A percentile compares a stretch with the other conserved stretches of the same genome.
Evolutionary conservation across 1,140 invertebrate genomes (phyloP).

Genomic region (Caenorhabditis briggsae): DNA sequence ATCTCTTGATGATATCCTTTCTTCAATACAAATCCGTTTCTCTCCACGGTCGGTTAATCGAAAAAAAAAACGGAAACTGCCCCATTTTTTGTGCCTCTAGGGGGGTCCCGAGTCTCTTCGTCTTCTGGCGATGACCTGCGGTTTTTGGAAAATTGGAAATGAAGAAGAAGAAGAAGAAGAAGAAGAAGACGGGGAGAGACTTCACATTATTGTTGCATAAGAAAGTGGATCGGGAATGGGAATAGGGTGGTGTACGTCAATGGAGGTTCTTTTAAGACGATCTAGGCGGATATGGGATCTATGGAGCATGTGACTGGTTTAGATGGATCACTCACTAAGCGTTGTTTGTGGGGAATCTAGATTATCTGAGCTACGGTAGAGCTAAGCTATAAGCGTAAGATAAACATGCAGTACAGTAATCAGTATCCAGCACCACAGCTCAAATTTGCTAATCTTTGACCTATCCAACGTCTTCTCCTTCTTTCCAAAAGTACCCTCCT

Average conservation of each 20-base stretch:
- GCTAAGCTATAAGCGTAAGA: too few species aligned
- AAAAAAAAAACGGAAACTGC: background rate
- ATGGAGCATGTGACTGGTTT: background rate
- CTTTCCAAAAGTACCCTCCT: too few species aligned
- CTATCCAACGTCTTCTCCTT: too few species aligned
- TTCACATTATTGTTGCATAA: conserved; percentile 48
- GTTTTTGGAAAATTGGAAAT: background rate
- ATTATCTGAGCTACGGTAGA: background rate
- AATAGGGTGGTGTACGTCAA: background rate
- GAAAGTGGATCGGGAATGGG: conserved; percentile 1
- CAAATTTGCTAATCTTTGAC: too few species aligned
- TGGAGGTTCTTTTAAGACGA: background rate
- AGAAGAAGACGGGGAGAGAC: background rate
- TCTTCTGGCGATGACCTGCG: background rate
- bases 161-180: background rate
- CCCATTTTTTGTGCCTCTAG: background rate
- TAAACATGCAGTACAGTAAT: too few species aligned
- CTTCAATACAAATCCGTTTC: conserved; percentile 3
- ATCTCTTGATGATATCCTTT: conserved; percentile 30
- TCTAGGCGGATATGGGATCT: background rate
- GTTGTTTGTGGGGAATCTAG: background rate
- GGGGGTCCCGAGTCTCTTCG: background rate
- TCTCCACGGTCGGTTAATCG: conserved; percentile 22
- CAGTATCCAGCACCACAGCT: too few species aligned
- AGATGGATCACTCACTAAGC: too few species aligned